These are phyloP conservation scores for Hippasteria phrygiana DNA, from an alignment of 53 echinoderm and acorn worm species.

Conservation along the genomic window DNA sequence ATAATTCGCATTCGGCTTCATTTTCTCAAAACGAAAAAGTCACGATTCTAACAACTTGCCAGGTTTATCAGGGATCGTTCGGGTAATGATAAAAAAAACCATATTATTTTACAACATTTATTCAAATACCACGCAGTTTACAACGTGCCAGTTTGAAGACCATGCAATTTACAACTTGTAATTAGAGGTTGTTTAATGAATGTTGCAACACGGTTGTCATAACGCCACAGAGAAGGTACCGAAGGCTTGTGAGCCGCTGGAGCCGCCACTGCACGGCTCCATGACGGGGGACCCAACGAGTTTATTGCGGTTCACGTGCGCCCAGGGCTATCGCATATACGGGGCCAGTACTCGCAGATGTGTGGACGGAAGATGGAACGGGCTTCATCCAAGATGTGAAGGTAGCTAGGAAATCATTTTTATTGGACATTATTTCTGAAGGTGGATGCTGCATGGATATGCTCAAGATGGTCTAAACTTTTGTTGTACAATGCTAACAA, in stretches of 20 bases:
- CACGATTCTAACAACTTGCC: no score
- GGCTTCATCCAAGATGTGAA: constrained; percentile 57
- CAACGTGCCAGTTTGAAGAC: no score
- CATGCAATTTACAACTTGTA: no score
- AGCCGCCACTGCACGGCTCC: constrained; percentile 40
- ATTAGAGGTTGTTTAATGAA: no score
- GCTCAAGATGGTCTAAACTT: no score
- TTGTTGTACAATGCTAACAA: no score
- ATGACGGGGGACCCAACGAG: background rate
- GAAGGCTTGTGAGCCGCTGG: background rate
- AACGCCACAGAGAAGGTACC: background rate
- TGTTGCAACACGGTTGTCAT: background rate
- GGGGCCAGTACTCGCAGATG: constrained; percentile 45
- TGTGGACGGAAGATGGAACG: constrained; percentile 45
- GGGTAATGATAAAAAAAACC: no score
- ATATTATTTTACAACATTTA: no score
- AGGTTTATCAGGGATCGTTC: no score
- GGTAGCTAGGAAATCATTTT: background rate
- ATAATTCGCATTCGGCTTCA: no score
- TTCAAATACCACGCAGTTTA: no score
- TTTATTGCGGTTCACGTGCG: constrained; percentile 24
- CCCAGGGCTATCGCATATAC: constrained; percentile 51
- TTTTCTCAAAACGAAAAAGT: no score
- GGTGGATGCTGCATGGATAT: background rate
- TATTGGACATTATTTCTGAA: background rate